Conservation (phyloP, 2,113 vertebrate genomes). For the Leptobrachium leishanense region DNA sequence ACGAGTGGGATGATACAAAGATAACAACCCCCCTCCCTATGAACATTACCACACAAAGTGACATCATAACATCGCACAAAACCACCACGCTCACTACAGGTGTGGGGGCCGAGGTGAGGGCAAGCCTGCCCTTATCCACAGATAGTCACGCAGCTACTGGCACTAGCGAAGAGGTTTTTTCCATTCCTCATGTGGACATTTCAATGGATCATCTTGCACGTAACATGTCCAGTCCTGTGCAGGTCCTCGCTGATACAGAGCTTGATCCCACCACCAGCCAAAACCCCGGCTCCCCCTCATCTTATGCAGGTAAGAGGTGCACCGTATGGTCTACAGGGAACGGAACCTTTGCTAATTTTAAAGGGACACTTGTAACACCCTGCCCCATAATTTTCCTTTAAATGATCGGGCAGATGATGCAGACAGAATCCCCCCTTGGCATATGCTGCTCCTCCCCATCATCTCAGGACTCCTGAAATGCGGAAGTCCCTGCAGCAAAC, state of each 20-base stretch:
- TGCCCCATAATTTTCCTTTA: neutral
- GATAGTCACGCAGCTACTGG: constrained; percentile 5
- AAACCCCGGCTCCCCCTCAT: constrained; percentile 41
- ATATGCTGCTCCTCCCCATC: too few species aligned
- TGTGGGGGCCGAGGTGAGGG: neutral
- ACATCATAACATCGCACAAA: neutral
- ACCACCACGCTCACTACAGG: neutral
- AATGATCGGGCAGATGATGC: neutral
- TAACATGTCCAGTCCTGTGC: neutral
- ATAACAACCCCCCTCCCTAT: constrained; percentile 31
- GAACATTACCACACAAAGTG: neutral
- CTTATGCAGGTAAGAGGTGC: constrained; percentile 64
- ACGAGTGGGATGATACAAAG: constrained; percentile 75
- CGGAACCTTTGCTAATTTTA: too few species aligned
- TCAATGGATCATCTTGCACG: constrained; percentile 14
- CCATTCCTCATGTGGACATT: neutral
- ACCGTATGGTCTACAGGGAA: neutral
- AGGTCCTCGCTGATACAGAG: neutral
- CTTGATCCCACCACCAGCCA: constrained; percentile 30
- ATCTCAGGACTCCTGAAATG: too few species aligned
- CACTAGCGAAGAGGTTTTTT: constrained; percentile 23
- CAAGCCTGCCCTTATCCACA: neutral
- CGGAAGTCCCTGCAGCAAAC: too few species aligned
- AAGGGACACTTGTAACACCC: too few species aligned
- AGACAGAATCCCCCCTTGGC: constrained; percentile 1